phyloP scores from a whole-genome alignment of 2,797 vertebrate genomes.

The Chromobotia macracanthus region DNA sequence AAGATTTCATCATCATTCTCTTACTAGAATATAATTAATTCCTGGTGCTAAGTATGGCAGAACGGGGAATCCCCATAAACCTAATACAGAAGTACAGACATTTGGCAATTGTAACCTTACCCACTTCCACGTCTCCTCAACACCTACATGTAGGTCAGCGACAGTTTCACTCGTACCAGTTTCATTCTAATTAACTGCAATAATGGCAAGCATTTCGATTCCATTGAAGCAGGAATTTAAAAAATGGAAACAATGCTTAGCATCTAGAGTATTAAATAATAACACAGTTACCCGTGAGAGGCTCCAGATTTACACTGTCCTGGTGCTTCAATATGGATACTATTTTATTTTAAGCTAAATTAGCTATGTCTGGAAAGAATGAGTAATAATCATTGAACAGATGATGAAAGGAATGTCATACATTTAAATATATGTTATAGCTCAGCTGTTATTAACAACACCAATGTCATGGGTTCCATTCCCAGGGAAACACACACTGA shows the following conservation, averaged over 20 bases:
- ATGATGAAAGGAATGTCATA: no score
- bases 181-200: background rate
- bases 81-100: background rate
- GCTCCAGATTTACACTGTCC: background rate
- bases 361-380: no score
- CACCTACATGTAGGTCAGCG: background rate
- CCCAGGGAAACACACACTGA: no score
- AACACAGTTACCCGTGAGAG: no score
- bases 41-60: background rate
- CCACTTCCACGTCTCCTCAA: background rate
- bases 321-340: background rate
- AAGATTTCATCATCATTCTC: background rate
- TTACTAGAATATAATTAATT: background rate
- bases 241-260: background rate
- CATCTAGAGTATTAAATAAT: background rate
- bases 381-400: no score
- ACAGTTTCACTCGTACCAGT: conserved; percentile 19
- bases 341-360: no score
- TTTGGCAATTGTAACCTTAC: background rate
- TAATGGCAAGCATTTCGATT: background rate
- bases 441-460: no score
- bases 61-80: conserved; percentile 3
- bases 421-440: no score
- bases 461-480: no score
- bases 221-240: background rate